Evolutionary conservation across 2,888 invertebrate species (phyloP).

Genomic region (Herminia tarsipennalis): DNA sequence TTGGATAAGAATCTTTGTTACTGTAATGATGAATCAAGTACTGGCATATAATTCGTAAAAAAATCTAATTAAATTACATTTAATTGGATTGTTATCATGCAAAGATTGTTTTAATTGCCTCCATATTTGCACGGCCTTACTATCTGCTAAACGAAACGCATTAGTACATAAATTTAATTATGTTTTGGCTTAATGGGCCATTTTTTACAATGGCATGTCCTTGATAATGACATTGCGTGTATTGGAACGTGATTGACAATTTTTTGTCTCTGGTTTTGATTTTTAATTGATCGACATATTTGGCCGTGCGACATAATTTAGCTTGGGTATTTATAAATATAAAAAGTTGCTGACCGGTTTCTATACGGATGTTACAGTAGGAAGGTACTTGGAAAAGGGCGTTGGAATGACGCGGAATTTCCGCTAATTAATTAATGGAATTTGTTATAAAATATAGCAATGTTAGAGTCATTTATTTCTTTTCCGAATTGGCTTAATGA

Average conservation of each 20-base stretch:
- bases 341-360: neutral
- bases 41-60: no score
- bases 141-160: slow-evolving; percentile 11
- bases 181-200: slow-evolving; percentile 28
- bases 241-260: slow-evolving; percentile 38
- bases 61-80: slow-evolving; percentile 7
- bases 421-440: slow-evolving; percentile 6
- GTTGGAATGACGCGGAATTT: slow-evolving; percentile 1
- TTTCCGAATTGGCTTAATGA: no score
- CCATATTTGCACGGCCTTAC: slow-evolving; percentile 16
- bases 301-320: slow-evolving; percentile 1
- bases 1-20: no score
- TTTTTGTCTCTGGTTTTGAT: slow-evolving; percentile 23
- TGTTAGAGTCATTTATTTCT: no score
- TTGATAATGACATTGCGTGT: slow-evolving; percentile 43
- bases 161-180: slow-evolving; percentile 24
- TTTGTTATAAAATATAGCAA: neutral
- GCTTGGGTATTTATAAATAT: slow-evolving; percentile 6
- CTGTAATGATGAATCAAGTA: no score
- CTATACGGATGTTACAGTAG: slow-evolving; percentile 6
- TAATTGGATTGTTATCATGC: slow-evolving; percentile 19
- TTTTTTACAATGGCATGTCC: slow-evolving; percentile 37
- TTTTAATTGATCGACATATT: slow-evolving; percentile 11
- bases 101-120: slow-evolving; percentile 12
- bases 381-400: slow-evolving; percentile 9